Percentiles rank a stretch among this genome's conserved stretches.
Conservation (phyloP, 64 coral and sea anemone genomes). For the Montipora cactus region DNA sequence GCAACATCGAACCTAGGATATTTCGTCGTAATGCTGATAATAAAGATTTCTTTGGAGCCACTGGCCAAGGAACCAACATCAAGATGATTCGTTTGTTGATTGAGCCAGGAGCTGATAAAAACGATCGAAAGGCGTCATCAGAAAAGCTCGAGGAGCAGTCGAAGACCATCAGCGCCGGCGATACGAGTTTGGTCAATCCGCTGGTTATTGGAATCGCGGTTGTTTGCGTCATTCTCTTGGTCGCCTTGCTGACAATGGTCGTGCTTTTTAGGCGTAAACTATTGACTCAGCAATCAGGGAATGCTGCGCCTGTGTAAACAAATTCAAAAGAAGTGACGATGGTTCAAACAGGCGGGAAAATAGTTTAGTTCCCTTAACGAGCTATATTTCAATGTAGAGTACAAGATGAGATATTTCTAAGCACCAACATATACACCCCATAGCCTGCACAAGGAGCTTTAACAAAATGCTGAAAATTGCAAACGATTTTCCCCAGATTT, state of each 20-base stretch:
- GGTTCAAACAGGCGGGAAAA: not conserved
- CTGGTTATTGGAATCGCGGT: conserved; percentile 88
- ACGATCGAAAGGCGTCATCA: not conserved
- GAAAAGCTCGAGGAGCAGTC: not conserved
- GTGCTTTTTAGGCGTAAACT: conserved; percentile 74
- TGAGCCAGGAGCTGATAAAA: conserved; percentile 20
- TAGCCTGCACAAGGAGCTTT: not conserved
- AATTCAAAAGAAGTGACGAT: conserved; percentile 28
- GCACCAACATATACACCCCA: not conserved
- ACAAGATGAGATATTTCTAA: not conserved
- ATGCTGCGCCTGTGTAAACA: conserved; percentile 59
- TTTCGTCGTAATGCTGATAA: conserved; percentile 58
- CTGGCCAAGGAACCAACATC: conserved; percentile 85
- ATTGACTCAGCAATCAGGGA: conserved; percentile 50
- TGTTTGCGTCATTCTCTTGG: conserved; percentile 77
- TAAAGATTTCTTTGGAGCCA: conserved; percentile 27
- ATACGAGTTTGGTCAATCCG: conserved; percentile 79
- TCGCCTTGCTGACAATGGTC: conserved; percentile 56
- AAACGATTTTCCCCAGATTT: not conserved
- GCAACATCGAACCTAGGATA: not conserved
- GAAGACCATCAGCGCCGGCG: not conserved
- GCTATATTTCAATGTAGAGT: not conserved
- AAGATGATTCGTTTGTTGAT: conserved; percentile 85
- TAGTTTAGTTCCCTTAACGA: not conserved
- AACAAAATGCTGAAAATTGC: not conserved